phyloP scores from a whole-genome alignment of 2,888 invertebrate genomes.

The Caradrina kadenii region DNA sequence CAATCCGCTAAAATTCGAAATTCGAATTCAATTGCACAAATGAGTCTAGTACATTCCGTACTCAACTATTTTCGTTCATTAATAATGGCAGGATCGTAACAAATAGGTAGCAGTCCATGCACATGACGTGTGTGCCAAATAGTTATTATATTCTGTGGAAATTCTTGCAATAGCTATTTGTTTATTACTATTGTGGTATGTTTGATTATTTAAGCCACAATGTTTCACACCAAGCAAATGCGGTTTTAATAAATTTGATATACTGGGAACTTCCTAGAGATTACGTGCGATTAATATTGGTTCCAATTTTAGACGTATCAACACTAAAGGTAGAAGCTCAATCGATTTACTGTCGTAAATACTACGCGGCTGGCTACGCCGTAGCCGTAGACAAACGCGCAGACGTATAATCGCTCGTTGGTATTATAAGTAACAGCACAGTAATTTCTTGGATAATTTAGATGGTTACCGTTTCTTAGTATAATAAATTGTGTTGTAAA shows the following conservation, averaged over 20 bases:
- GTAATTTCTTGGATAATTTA: not conserved
- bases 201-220: not conserved
- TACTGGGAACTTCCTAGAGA: not conserved
- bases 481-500: too few species aligned
- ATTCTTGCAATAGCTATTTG: not conserved
- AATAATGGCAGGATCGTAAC: not conserved
- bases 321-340: not conserved
- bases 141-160: not conserved
- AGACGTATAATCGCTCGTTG: not conserved
- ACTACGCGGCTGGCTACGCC: not conserved
- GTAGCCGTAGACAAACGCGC: conserved; percentile 12
- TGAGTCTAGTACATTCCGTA: not conserved
- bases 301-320: not conserved
- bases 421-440: not conserved
- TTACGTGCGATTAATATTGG: not conserved
- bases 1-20: not conserved
- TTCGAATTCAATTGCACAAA: not conserved
- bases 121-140: too few species aligned
- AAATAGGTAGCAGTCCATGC: not conserved
- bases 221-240: not conserved
- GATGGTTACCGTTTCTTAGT: too few species aligned
- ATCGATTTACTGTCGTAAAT: not conserved
- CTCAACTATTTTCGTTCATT: not conserved
- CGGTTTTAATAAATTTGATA: not conserved
- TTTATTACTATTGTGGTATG: not conserved